Evolutionary conservation across 2,888 invertebrate species (phyloP).

Genomic region (Actias luna): DNA sequence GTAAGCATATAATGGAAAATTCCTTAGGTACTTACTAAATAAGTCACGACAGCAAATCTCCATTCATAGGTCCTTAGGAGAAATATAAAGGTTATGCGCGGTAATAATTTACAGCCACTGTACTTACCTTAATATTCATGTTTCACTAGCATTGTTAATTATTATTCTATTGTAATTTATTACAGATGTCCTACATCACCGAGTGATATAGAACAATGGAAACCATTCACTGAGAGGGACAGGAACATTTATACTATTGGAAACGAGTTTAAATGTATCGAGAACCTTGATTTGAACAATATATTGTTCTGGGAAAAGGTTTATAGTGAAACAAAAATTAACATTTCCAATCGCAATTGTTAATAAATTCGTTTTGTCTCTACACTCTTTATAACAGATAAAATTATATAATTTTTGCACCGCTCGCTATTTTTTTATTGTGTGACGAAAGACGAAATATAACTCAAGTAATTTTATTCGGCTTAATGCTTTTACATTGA

Average conservation of each 20-base stretch:
- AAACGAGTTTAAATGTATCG: conserved; percentile 44
- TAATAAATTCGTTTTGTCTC: not conserved
- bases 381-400: not conserved
- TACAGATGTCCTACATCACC: conserved; percentile 63
- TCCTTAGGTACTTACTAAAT: conserved; percentile 7
- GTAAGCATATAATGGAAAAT: not conserved
- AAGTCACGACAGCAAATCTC: conserved; percentile 10
- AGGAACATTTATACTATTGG: conserved; percentile 59
- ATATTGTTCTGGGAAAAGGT: conserved; percentile 67
- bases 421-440: no score
- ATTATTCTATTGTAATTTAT: conserved; percentile 37
- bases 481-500: no score
- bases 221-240: conserved; percentile 53
- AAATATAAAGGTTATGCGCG: not conserved
- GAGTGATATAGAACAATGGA: conserved; percentile 49
- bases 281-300: conserved; percentile 45
- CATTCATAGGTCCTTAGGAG: conserved; percentile 3
- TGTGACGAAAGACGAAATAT: no score
- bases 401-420: not conserved
- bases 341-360: not conserved
- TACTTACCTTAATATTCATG: not conserved
- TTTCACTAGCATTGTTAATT: conserved; percentile 12
- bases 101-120: not conserved
- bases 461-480: no score
- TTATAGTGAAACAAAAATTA: conserved; percentile 43